Evolutionary conservation across 1,140 invertebrate genomes (phyloP).

Genomic region (Aplysia californica): DNA sequence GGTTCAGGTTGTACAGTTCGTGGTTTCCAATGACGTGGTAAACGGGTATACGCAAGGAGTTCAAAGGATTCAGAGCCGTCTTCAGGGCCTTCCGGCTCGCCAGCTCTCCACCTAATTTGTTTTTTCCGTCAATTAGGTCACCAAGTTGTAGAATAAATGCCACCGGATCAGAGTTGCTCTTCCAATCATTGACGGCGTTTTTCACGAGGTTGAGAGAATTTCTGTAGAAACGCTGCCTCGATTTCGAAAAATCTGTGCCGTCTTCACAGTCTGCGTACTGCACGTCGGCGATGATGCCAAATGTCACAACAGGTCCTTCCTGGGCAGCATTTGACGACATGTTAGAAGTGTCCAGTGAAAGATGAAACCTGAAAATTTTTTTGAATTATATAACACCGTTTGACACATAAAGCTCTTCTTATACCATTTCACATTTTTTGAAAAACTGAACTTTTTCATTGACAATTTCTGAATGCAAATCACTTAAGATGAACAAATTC

Average conservation of each 20-base stretch:
- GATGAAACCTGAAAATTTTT: no score
- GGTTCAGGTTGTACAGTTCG: slow-evolving; percentile 66
- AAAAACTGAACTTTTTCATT: no score
- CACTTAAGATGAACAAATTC: no score
- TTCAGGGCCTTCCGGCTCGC: slow-evolving; percentile 25
- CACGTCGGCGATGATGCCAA: slow-evolving; percentile 66
- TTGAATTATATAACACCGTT: no score
- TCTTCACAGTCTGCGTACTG: slow-evolving; percentile 67
- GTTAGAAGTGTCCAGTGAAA: no score
- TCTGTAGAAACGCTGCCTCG: slow-evolving; percentile 59
- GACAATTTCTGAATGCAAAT: no score
- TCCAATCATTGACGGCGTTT: slow-evolving; percentile 61
- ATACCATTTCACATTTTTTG: no score
- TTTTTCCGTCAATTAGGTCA: slow-evolving; percentile 66
- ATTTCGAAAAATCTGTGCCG: slow-evolving; percentile 55
- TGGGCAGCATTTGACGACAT: no score
- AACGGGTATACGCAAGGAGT: slow-evolving; percentile 41
- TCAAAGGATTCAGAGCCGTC: slow-evolving; percentile 37
- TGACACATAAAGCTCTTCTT: no score
- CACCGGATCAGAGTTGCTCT: slow-evolving; percentile 34
- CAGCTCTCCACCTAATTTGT: slow-evolving; percentile 20
- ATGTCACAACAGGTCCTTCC: no score
- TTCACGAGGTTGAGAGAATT: slow-evolving; percentile 54
- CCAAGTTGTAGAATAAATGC: slow-evolving; percentile 65
- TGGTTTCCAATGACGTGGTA: slow-evolving; percentile 67